Evolutionary conservation across 1,140 invertebrate species (phyloP).

Genomic region (Anadara kagoshimensis): DNA sequence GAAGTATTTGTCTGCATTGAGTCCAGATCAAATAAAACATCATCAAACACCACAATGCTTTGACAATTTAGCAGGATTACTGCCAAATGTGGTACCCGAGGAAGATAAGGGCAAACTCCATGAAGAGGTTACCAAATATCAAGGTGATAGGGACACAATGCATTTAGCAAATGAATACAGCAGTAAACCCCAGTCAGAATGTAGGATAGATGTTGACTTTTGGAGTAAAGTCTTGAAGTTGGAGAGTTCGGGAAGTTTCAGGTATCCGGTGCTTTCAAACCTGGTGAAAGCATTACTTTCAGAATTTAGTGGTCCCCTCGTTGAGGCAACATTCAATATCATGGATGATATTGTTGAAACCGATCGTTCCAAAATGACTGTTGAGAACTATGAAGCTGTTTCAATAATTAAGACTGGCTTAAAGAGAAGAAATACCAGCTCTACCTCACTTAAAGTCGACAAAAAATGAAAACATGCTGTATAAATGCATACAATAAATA

Average conservation of each 20-base stretch:
- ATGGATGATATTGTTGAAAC: conserved; percentile 17
- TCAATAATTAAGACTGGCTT: conserved; percentile 13
- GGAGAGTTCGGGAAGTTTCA: neutral
- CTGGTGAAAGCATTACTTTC: no score
- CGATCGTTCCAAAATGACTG: conserved; percentile 6
- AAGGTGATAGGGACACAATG: neutral
- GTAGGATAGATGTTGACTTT: neutral
- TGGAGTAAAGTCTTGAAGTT: neutral
- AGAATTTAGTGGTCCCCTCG: no score
- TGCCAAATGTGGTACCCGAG: neutral
- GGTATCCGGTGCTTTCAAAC: no score
- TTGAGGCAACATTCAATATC: no score
- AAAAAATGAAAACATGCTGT: no score
- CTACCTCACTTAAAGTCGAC: neutral
- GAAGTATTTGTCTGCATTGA: no score
- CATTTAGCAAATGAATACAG: neutral
- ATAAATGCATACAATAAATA: conserved; percentile 3
- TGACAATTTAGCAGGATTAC: neutral
- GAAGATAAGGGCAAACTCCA: neutral
- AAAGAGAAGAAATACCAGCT: neutral
- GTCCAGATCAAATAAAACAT: no score
- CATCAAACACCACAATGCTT: neutral
- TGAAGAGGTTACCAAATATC: neutral
- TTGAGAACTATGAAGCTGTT: conserved; percentile 19
- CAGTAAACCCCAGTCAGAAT: neutral